Base-by-base conservation (phyloP, 2,113 vertebrate species). In the Pionites leucogaster region DNA sequence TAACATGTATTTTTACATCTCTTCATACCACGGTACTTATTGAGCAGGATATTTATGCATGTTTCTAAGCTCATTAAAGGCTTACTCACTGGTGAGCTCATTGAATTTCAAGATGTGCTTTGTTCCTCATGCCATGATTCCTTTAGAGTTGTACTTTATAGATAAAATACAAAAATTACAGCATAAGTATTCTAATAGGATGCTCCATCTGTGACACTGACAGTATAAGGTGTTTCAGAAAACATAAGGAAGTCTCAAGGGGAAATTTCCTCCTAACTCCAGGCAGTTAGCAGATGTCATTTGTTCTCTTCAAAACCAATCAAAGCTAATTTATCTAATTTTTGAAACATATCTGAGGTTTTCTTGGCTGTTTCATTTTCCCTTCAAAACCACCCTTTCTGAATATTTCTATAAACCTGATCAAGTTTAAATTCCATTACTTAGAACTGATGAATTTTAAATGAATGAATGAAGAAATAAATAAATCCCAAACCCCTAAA, bases 41-140 rank as follows among this genome's bases (percentile, higher is more conserved):
- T 87, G 31, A 57, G 70, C 22, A 85, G 82, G 47, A 44, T 79
- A 91, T 71, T 92, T 95, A 91, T 87, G 65, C 70, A 76, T 85
- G 53, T 86, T 91, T 92, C 70, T 92, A 96, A 93, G 89, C 81
- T 79, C 70, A 79, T 94, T 95, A 95, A 95, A 92, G 70, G 47
- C 81, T 91, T 94, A 95, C 14, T 89, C 62, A 82, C 33, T 87
- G 91, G 88, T 91, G 70, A 90, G 78, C 63, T 92, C 72, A 78
- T 64, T 95, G 91, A 80, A 72, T 85, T 95, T 94, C 75, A 92
- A 81, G 44, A 82, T 13, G 47, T 35, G 44, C 13, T 79, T 92
- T 89, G 68, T 62, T 84, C 8, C 62, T 79, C 47, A 53, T 87
- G 44, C 31, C 57, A 72, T 20, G 27, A 84, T 85, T 92, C 63